A percentile compares a stretch with the other conserved stretches of the same genome.
Conservation (phyloP, 2,113 vertebrate genomes). For the cattle (Bos taurus) region DNA sequence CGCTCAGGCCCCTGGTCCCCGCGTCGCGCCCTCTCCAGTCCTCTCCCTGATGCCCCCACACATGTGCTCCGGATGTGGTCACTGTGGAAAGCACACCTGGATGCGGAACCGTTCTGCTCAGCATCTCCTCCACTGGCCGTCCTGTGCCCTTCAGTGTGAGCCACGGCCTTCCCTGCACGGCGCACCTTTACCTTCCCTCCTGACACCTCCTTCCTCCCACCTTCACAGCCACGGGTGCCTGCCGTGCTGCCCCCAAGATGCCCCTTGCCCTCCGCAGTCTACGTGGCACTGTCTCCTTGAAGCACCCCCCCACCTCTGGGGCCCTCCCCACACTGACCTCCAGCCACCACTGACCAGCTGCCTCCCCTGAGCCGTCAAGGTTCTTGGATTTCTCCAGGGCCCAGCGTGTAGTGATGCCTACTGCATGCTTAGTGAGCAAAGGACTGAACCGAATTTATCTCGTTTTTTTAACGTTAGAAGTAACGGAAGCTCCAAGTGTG, state of each 20-base stretch:
- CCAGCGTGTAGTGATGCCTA: neutral
- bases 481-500: neutral
- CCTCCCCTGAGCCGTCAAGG: neutral
- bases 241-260: accelerated
- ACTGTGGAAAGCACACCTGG: neutral
- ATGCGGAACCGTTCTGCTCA: neutral
- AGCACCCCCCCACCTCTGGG: accelerated
- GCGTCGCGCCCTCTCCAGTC: accelerated
- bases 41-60: too few relatives aligned
- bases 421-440: neutral
- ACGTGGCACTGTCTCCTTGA: accelerated
- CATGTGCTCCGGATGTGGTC: accelerated
- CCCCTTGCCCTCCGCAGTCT: accelerated
- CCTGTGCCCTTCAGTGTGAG: neutral
- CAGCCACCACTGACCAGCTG: accelerated
- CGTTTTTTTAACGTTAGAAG: neutral
- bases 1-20: neutral
- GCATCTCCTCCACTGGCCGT: neutral
- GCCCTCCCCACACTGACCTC: neutral
- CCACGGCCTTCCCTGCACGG: neutral
- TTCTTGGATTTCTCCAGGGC: neutral
- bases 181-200: neutral
- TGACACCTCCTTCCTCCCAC: neutral
- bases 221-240: accelerated
- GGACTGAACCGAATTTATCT: neutral